Base-by-base conservation (phyloP, 2,797 vertebrate genomes). In the Ctenosaura bakeri region DNA sequence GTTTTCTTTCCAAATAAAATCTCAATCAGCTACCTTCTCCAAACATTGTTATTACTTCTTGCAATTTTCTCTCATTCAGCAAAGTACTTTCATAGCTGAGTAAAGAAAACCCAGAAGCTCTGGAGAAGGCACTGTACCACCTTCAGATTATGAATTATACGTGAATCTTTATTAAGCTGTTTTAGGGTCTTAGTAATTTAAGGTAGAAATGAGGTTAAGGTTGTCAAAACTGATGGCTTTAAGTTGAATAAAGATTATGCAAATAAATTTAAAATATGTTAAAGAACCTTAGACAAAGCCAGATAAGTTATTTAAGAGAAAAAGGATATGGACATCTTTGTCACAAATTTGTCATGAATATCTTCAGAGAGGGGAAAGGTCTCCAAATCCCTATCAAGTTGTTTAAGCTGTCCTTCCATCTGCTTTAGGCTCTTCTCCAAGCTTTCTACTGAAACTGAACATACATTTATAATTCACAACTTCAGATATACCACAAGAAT, bases 321-420 rank as follows among this genome's bases (percentile, higher is more conserved):
- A 98, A 99, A 99, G 98, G 99, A 99, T 99, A 99, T 99, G 94
- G 98, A 98, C 99, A 99, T 99, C 98, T 99, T 99, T 94, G 96
- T 97, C 95, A 98, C 96, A 97, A 99, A 99, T 97, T 98, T 98
- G 97, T 99, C 99, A 4, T 97, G 97, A 88, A 97, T 97, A 97
- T 99, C 98, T 96, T 99, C 98, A 80, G 98, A 95, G 96, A 96
- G 97, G 91, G 98, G 98, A 97, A 99, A 99, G 94, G 98, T 99
- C 97, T 98, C 97, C 97, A 99, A 98, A 98, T 99, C 98, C 96
- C 97, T 99, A 96, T 99, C 98, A 97, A 99, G 98, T 97, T 99
- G 99, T 93, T 98, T 97, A 97, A 99, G 98, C 97, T 99, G 99
- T 94, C 95, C 97, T 96, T 99, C 98, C 98, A 99, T 99, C 98